These are phyloP conservation scores for Burhinus oedicnemus DNA, from an alignment of 2,113 vertebrate species.

Conservation along the genomic window DNA sequence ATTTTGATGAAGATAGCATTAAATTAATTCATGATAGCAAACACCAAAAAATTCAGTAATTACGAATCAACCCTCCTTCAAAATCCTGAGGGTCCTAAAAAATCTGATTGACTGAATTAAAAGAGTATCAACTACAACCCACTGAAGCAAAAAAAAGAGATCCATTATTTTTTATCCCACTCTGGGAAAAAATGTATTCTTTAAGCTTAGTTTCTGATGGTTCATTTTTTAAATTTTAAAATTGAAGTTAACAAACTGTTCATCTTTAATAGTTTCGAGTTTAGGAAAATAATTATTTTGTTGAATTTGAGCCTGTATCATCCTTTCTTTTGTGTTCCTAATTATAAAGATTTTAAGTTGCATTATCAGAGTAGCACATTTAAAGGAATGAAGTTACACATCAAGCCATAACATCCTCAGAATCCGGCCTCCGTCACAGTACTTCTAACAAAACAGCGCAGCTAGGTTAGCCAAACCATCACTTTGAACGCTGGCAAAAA, in stretches of 20 bases:
- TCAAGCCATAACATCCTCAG: not conserved
- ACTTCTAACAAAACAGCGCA: not conserved
- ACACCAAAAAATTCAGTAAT: not conserved
- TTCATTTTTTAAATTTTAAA: not conserved
- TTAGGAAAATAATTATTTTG: not conserved
- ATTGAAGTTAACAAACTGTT: accelerated
- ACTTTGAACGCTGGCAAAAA: not conserved
- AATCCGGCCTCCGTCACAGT: not conserved
- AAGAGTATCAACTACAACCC: not conserved
- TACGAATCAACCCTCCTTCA: not conserved
- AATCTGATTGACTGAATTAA: not conserved
- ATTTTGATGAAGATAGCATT: not conserved
- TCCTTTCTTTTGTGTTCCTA: not conserved
- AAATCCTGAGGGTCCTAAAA: not conserved
- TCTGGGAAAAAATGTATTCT: not conserved
- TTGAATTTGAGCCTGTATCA: not conserved
- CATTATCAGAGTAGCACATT: not conserved
- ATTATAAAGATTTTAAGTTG: not conserved
- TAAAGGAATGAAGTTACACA: not conserved
- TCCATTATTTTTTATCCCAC: not conserved
- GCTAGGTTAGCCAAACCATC: not conserved
- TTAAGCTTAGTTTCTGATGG: not conserved
- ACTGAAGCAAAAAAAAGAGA: not conserved
- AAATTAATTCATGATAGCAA: not conserved
- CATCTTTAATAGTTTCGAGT: not conserved